Evolutionary conservation across 2,888 invertebrate genomes (phyloP), one percentile per base, ranked within the genome.

Genomic region (Coremacera marginata): DNA sequence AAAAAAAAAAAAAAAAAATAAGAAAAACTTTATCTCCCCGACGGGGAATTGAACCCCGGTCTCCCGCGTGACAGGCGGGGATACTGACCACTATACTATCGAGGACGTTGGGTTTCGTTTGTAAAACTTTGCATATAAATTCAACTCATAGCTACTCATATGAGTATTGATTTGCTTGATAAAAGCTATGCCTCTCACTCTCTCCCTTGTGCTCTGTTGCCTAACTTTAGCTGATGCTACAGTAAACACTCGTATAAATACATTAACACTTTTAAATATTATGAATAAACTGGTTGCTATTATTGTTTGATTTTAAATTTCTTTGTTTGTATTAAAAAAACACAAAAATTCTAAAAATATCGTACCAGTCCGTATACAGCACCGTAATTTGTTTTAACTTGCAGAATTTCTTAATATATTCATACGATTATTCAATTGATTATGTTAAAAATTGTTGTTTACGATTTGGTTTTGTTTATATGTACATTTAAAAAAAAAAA

Each of bases 41-140:
- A 86, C 86, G 87, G 86, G 86, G 86, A 87, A 87, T 87, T 87
- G 87, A 87, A 87, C 87, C 86, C 86, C 86, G 85, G 86, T 86
- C 87, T 86, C 86, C 87, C 87, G 86, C 87, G 86, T 86, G 87
- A 86, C 87, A 87, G 86, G 86, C 87, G 85, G 87, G 86, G 86
- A 86, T 87, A 87, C 87, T 86, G 79, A 87, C 87, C 87, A 87
- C 87, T 87, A 87, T 87, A 87, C 86, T 87, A 87, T 86, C 87
- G 86, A 86, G 86, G 86, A 87, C 51, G 44, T 72, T 22, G 8
- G 2, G 0, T 55, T 9, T 19, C 9, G 25, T 11, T 7, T 8
- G 11, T 25, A 3, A 7, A 4, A 5, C 9, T 60, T 25, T 9
- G 8, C n/a, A 9, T 9, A 57, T 22, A 57, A 22, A 25, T 25